phyloP scores from a whole-genome alignment of 1,140 invertebrate genomes.

The Zaprionus africanus region DNA sequence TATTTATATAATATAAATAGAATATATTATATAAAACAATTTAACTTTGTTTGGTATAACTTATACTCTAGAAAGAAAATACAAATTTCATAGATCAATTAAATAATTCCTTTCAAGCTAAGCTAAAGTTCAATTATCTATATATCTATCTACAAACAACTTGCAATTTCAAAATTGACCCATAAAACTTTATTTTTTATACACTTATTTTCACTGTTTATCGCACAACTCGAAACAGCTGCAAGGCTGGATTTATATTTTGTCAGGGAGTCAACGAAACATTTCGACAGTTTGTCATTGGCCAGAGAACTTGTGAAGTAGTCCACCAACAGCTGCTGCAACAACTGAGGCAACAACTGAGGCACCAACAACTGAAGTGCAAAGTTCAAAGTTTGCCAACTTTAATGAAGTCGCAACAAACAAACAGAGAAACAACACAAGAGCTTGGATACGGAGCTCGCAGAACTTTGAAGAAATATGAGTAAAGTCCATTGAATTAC shows the following conservation, averaged over 20 bases:
- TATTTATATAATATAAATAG: too few species aligned
- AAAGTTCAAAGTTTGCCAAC: conserved; percentile 50
- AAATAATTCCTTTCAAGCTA: too few species aligned
- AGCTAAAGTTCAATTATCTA: too few species aligned
- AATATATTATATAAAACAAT: too few species aligned
- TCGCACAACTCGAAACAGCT: conserved; percentile 12
- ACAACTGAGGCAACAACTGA: conserved; percentile 17
- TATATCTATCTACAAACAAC: too few species aligned
- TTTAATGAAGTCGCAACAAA: conserved; percentile 54
- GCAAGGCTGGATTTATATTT: conserved; percentile 14
- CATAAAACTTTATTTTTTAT: neutral
- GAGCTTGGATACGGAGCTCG: neutral
- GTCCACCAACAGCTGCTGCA: conserved; percentile 38
- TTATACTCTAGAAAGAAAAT: too few species aligned
- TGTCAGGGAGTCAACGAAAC: conserved; percentile 19
- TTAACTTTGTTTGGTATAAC: too few species aligned
- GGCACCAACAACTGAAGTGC: conserved; percentile 25
- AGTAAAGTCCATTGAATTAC: conserved; percentile 16
- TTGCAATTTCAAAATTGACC: too few species aligned
- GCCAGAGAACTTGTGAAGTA: conserved; percentile 33
- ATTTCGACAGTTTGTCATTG: conserved; percentile 54
- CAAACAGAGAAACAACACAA: conserved; percentile 1
- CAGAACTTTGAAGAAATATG: conserved; percentile 17
- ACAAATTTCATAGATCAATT: too few species aligned
- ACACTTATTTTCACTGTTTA: conserved; percentile 1